Conservation (phyloP, 1,140 invertebrate genomes). For the Caenorhabditis brenneri region DNA sequence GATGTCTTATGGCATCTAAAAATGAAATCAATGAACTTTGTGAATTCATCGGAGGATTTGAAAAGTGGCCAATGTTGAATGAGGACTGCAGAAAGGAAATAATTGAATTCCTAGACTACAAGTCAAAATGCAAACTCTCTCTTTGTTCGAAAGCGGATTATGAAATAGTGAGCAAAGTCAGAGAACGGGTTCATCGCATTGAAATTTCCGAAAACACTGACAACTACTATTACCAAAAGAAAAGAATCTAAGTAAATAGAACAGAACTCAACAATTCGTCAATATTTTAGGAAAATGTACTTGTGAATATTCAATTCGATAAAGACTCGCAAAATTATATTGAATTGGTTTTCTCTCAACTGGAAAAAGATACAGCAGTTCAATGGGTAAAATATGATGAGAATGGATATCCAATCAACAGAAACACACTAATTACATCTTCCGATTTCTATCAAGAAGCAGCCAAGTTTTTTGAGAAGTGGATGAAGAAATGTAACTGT, state of each 20-base stretch:
- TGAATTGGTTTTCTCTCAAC: neutral
- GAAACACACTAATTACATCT: neutral
- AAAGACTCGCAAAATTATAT: neutral
- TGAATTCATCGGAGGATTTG: neutral
- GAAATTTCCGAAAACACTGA: neutral
- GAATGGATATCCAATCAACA: neutral
- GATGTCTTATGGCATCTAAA: too few relatives aligned
- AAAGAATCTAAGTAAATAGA: too few relatives aligned
- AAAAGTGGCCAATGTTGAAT: neutral
- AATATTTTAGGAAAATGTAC: neutral
- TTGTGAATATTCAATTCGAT: neutral
- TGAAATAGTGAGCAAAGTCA: neutral
- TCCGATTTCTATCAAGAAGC: neutral
- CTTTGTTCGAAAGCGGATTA: neutral
- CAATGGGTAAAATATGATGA: neutral
- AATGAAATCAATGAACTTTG: neutral
- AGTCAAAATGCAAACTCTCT: neutral
- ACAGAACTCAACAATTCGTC: too few relatives aligned
- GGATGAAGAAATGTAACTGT: too few relatives aligned
- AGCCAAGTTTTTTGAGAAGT: neutral
- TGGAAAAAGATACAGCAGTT: neutral
- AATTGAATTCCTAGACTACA: neutral
- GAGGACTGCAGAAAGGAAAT: neutral
- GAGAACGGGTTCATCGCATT: neutral
- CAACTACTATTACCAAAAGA: neutral